Percentiles rank a stretch among this genome's conserved stretches.
Conservation (phyloP, 2,888 invertebrate genomes). For the Conistra vaccinii region DNA sequence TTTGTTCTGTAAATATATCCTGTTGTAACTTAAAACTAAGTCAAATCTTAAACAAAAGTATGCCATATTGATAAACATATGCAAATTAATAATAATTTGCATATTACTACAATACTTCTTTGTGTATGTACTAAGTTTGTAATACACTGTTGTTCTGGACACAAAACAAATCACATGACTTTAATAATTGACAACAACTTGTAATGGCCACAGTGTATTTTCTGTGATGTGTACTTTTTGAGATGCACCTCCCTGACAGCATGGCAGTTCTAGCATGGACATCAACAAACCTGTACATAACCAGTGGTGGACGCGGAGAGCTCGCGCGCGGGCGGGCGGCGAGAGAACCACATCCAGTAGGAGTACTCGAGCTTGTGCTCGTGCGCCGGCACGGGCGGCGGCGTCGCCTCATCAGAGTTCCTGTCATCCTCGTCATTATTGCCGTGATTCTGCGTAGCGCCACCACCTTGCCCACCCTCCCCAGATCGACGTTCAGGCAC, state of each 20-base stretch:
- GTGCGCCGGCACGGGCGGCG: conserved; percentile 92
- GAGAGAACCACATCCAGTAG: conserved; percentile 97
- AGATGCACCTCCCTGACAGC: conserved; percentile 7
- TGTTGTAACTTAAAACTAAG: neutral
- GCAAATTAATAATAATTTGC: conserved; percentile 37
- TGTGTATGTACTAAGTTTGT: conserved; percentile 1
- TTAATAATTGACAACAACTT: neutral
- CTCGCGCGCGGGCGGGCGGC: conserved; percentile 89
- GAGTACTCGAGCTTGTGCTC: conserved; percentile 98
- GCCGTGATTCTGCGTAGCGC: conserved; percentile 80
- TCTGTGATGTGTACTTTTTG: neutral
- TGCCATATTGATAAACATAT: conserved; percentile 57
- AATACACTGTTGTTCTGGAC: conserved; percentile 9
- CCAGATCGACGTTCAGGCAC: conserved; percentile 89
- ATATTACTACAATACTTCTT: conserved; percentile 24
- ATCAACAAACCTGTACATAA: conserved; percentile 85
- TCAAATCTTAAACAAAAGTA: conserved; percentile 32
- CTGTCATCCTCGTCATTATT: conserved; percentile 84
- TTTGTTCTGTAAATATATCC: neutral
- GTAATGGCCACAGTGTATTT: neutral
- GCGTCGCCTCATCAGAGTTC: conserved; percentile 79
- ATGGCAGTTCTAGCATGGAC: conserved; percentile 4
- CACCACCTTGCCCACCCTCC: conserved; percentile 79
- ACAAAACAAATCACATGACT: conserved; percentile 23
- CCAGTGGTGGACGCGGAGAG: conserved; percentile 85